These are phyloP conservation scores for Schmidtea mediterranea DNA, from an alignment of 1,140 invertebrate species.

Conservation along the genomic window DNA sequence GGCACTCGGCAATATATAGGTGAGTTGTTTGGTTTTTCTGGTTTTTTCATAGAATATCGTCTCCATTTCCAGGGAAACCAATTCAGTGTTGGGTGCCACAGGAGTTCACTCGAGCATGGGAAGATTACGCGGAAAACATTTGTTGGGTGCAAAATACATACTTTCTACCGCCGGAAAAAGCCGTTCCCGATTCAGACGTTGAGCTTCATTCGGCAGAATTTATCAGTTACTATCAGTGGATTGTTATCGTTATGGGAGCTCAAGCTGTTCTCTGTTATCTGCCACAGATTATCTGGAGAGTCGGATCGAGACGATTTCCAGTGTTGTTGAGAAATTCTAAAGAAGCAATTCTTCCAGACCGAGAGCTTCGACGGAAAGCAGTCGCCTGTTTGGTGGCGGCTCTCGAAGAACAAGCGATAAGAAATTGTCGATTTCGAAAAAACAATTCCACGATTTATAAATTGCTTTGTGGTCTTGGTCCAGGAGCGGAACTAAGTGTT, in stretches of 20 bases:
- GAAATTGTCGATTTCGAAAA: neutral
- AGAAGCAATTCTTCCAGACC: neutral
- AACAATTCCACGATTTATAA: neutral
- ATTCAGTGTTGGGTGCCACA: constrained; percentile 12
- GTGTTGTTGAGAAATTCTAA: neutral
- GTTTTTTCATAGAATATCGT: neutral
- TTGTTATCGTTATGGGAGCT: neutral
- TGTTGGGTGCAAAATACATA: constrained; percentile 8
- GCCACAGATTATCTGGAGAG: neutral
- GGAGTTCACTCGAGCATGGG: constrained; percentile 10
- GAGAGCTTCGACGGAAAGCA: neutral
- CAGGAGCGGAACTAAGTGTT: constrained; percentile 15
- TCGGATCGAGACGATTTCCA: neutral
- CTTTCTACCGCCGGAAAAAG: neutral
- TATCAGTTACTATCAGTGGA: constrained; percentile 7
- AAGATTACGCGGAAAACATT: constrained; percentile 10
- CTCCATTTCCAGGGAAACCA: constrained; percentile 8
- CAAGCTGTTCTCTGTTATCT: neutral
- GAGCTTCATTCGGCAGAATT: neutral
- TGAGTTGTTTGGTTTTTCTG: neutral
- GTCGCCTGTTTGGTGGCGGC: neutral
- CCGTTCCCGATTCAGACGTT: neutral
- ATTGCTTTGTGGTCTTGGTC: neutral
- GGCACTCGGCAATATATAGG: neutral
- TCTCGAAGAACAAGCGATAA: neutral